Base-by-base conservation (phyloP, 2,888 invertebrate species). In the Drosophila pseudotalamancana region DNA sequence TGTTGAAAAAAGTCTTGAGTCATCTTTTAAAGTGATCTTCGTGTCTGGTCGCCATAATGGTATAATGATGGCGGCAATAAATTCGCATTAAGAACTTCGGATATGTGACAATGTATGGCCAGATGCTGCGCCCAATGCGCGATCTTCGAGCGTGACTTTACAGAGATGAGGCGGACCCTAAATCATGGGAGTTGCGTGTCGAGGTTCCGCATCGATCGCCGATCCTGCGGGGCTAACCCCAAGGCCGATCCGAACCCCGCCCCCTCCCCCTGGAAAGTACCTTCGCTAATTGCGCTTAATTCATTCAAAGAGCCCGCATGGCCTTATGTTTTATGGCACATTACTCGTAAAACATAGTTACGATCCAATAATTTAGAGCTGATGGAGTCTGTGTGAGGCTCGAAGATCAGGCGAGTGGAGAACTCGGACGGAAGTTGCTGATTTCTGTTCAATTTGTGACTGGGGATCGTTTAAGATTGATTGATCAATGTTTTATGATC, bases 271-370 rank as follows among this genome's bases (percentile, higher is more conserved):
- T 29, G 9, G n/a, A n/a, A 40, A 51, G 62, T 83, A 85, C 84
- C 85, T 81, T 77, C 66, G 73, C 86, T 88, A 86, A 86, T 86
- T 86, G 80, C 69, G 64, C 75, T 84, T 88, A 88, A 77, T 87
- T 84, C 64, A 63, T 73, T 77, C 87, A 87, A 88, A 88, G 85
- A 72, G 62, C 86, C 86, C 88, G 86, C 86, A 86, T 86, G 61
- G 49, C 49, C 65, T 46, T 66, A 77, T 79, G 66, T 79, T 82
- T 77, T 68, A 77, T 61, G 23, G 50, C 60, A 19, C 25, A 45
- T 31, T 45, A 40, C 31, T 49, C 62, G 46, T 70, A 53, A 65
- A 49, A 49, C 55, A 53, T 31, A 35, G 49, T 59, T 27, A 27
- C 34, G 45, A 66, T 45, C 42, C 51, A 57, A 66, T 53, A 45